These are phyloP conservation scores for Malurus splendens DNA, from an alignment of 2,797 vertebrate species.

Conservation along the genomic window DNA sequence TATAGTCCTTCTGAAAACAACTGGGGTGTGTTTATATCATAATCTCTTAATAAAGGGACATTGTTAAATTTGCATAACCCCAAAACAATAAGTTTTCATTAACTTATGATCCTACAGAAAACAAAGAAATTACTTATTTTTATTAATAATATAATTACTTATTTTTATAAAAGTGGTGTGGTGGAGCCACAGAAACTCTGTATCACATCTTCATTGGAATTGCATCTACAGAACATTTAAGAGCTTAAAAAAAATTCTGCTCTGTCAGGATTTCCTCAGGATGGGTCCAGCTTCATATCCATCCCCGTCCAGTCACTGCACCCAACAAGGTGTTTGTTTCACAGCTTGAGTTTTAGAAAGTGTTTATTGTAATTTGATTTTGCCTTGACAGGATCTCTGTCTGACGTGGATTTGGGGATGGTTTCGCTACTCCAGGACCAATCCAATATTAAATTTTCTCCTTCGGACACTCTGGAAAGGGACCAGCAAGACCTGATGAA, in stretches of 20 bases:
- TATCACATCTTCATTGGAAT: not conserved
- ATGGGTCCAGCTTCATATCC: not conserved
- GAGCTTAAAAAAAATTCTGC: no score
- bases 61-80: not conserved
- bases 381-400: constrained; percentile 43
- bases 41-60: not conserved
- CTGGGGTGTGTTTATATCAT: not conserved
- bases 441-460: constrained; percentile 67
- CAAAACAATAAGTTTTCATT: not conserved
- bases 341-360: not conserved
- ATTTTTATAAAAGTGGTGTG: not conserved
- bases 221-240: not conserved
- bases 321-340: not conserved
- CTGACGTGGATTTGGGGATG: constrained; percentile 65
- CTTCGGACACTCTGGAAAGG: constrained; percentile 67
- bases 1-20: not conserved
- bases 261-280: not conserved
- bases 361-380: not conserved
- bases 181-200: not conserved
- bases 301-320: not conserved
- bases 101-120: not conserved
- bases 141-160: not conserved
- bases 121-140: not conserved
- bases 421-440: constrained; percentile 73
- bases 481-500: constrained; percentile 72